phyloP scores from a whole-genome alignment of 92 coral and sea anemone species.

The Bergia sp. region DNA sequence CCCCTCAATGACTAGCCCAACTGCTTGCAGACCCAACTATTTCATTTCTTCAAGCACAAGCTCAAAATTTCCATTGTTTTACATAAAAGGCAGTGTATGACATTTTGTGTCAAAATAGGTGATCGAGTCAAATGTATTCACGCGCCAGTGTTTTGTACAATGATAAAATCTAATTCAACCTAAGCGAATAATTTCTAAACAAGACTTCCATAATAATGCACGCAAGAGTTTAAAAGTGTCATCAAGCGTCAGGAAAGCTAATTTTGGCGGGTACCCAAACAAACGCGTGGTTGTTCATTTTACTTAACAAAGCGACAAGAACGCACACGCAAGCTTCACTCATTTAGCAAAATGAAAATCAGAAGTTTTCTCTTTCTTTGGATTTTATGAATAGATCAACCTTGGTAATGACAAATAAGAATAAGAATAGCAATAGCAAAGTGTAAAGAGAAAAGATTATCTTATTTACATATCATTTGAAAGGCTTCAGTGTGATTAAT shows the following conservation, averaged over 20 bases:
- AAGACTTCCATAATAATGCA: constrained; percentile 44
- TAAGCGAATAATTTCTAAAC: constrained; percentile 44
- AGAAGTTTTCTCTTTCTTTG: constrained; percentile 57
- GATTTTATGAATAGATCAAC: constrained; percentile 63
- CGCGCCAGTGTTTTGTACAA: constrained; percentile 50
- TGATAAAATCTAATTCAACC: constrained; percentile 53
- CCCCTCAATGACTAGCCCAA: constrained; percentile 61
- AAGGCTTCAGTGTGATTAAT: constrained; percentile 79
- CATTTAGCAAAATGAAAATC: constrained; percentile 68
- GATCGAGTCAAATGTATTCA: constrained; percentile 60
- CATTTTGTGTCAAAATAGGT: constrained; percentile 55
- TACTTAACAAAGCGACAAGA: constrained; percentile 32
- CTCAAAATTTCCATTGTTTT: constrained; percentile 77
- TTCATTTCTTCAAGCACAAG: constrained; percentile 37
- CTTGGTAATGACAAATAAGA: constrained; percentile 80
- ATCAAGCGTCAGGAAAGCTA: constrained; percentile 37
- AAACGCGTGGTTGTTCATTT: constrained; percentile 27
- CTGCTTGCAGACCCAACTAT: constrained; percentile 51
- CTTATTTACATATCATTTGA: constrained; percentile 89
- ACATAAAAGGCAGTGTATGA: constrained; percentile 51
- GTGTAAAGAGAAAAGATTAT: constrained; percentile 67
- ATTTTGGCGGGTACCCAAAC: constrained; percentile 48
- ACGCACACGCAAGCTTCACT: constrained; percentile 52
- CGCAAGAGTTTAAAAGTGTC: constrained; percentile 34
- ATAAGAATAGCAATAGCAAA: constrained; percentile 76